These are phyloP conservation scores for Ancistrus triradiatus DNA, from an alignment of 2,113 vertebrate genomes.

Conservation along the genomic window DNA sequence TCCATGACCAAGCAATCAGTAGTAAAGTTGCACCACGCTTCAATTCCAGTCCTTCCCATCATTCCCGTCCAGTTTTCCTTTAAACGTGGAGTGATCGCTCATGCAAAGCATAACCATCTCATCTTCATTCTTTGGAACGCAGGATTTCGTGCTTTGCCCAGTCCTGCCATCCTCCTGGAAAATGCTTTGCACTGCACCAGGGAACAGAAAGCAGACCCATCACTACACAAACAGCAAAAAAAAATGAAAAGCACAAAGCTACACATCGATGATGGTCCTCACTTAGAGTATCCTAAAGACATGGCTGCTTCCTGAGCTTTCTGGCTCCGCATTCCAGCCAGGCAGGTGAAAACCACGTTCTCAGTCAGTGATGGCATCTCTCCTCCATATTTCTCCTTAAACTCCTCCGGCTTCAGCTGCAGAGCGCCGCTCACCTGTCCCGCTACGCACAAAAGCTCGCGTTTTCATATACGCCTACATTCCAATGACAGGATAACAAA, in stretches of 20 bases:
- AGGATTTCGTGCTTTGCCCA: conserved; percentile 77
- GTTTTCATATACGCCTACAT: too few species aligned
- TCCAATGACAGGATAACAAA: too few species aligned
- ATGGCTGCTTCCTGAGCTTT: conserved; percentile 69
- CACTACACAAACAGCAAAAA: too few species aligned
- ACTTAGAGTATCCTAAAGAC: conserved; percentile 85
- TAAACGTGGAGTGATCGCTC: too few species aligned
- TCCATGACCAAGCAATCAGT: background rate
- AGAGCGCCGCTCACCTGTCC: conserved; percentile 77
- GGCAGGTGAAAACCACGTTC: conserved; percentile 82
- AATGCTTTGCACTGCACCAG: conserved; percentile 78
- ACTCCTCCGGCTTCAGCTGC: conserved; percentile 75
- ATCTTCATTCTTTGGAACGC: conserved; percentile 53
- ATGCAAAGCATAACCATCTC: too few species aligned
- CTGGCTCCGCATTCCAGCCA: conserved; percentile 82
- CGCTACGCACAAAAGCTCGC: too few species aligned
- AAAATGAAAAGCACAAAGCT: too few species aligned
- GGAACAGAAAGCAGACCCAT: conserved; percentile 3
- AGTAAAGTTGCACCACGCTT: background rate
- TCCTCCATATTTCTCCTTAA: conserved; percentile 76
- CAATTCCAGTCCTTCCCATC: background rate
- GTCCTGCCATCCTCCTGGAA: conserved; percentile 85
- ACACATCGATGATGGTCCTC: conserved; percentile 40
- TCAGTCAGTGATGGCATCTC: conserved; percentile 77
- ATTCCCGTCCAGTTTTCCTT: background rate